Base-by-base conservation (phyloP, 2,888 invertebrate genomes). In the Gonocerus acuteangulatus region DNA sequence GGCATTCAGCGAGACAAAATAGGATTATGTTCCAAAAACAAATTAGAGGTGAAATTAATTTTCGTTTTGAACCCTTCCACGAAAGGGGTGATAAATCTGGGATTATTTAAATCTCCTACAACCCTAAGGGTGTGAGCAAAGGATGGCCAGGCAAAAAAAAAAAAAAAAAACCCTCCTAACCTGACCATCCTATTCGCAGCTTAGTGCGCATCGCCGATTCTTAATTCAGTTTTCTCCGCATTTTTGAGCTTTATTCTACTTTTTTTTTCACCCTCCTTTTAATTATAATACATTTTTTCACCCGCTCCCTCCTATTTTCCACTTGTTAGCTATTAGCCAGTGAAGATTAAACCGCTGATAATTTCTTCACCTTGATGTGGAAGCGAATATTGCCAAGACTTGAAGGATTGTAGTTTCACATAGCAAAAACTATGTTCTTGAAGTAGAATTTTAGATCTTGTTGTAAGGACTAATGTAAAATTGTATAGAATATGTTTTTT, bases 1-100 rank as follows among this genome's bases (percentile, higher is more conserved):
- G n/a, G 4, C 9, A 4, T 39, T n/a, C 9, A 23, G 19, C 32
- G 16, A 13, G 52, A n/a, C 34, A 16, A 52, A 52, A 52, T 52
- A 52, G 52, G 52, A 52, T 52, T 52, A 52, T n/a, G 7, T 13
- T 13, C 15, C 23, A 56, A 32, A 63, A 63, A 63, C 60, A 63
- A 63, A 63, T 63, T 63, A 63, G 60, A 60, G 60, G 60, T 63
- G 52, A 63, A 63, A 60, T 63, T 54, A 62, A 54, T 39, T 39
- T 39, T 13, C n/a, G 7, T 39, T 39, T 52, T 36, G 23, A 36
- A n/a, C 2, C 48, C 23, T n/a, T 21, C 13, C 23, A 23, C 2
- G 13, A 2, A 11, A 21, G 48, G 11, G 48, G 19, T 19, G 15
- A 48, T 19, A 48, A 48, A 48, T 21, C 22, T 16, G 11, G 48